These are phyloP conservation scores for Eurystomus gularis DNA, from an alignment of 2,113 vertebrate species.

Conservation along the genomic window DNA sequence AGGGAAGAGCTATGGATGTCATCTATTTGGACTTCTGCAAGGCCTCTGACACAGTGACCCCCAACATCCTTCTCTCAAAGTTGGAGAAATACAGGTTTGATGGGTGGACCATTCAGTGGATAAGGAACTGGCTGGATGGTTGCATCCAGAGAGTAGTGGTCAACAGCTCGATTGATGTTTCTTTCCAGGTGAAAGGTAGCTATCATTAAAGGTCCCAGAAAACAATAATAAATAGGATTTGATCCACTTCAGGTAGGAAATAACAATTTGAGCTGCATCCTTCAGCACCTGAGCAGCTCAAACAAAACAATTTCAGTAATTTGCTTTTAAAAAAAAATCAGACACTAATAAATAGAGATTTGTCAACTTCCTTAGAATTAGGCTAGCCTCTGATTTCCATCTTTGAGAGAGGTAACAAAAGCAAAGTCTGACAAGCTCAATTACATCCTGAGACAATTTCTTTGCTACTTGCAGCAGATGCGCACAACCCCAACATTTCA, in stretches of 20 bases:
- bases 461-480: not conserved
- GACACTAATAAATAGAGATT: not conserved
- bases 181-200: not conserved
- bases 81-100: no score
- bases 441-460: not conserved
- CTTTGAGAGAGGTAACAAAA: not conserved
- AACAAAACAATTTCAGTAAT: not conserved
- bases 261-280: not conserved
- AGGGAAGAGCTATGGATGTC: no score
- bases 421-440: not conserved
- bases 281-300: not conserved
- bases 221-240: not conserved
- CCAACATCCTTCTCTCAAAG: no score
- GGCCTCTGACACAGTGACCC: no score
- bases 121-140: no score
- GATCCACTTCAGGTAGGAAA: not conserved
- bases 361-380: not conserved
- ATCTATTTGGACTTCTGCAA: no score
- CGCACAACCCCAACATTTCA: not conserved
- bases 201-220: not conserved
- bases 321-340: not conserved
- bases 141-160: no score
- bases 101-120: no score
- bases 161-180: not conserved
- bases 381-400: not conserved